Percentiles rank a stretch among this genome's conserved stretches.
Evolutionary conservation across 2,113 vertebrate genomes (phyloP).

Genomic region (Burhinus bistriatus): DNA sequence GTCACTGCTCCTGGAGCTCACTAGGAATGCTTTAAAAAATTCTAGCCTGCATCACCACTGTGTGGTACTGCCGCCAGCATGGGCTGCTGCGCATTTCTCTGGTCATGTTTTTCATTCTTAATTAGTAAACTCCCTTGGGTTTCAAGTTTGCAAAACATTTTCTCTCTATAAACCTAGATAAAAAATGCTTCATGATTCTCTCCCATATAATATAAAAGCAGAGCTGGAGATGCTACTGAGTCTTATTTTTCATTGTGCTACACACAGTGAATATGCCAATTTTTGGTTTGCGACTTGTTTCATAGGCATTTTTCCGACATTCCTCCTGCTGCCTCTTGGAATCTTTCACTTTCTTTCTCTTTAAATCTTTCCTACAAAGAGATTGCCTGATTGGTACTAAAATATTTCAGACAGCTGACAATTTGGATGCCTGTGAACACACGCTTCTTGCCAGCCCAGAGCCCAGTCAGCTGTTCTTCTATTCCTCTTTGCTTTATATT

Average conservation of each 20-base stretch:
- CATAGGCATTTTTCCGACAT: not conserved
- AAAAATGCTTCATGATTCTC: not conserved
- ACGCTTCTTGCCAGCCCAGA: not conserved
- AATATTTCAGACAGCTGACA: not conserved
- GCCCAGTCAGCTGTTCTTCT: not conserved
- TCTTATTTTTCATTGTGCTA: not conserved
- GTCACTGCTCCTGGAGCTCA: not conserved
- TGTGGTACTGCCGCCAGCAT: not conserved
- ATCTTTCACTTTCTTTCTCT: not conserved
- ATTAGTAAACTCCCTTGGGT: not conserved
- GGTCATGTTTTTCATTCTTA: not conserved
- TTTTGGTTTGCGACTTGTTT: not conserved
- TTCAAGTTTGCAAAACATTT: not conserved
- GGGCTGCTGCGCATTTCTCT: fast-evolving
- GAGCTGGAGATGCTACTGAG: not conserved
- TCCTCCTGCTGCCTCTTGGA: not conserved
- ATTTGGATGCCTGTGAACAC: not conserved
- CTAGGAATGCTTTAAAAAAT: not conserved
- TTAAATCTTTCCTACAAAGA: not conserved
- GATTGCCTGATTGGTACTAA: not conserved
- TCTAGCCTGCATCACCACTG: not conserved
- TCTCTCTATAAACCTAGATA: not conserved
- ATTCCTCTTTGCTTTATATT: not conserved
- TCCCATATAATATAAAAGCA: not conserved
- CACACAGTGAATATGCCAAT: not conserved